Conservation (phyloP, 2,797 vertebrate species). For the Champsocephalus gunnari region DNA sequence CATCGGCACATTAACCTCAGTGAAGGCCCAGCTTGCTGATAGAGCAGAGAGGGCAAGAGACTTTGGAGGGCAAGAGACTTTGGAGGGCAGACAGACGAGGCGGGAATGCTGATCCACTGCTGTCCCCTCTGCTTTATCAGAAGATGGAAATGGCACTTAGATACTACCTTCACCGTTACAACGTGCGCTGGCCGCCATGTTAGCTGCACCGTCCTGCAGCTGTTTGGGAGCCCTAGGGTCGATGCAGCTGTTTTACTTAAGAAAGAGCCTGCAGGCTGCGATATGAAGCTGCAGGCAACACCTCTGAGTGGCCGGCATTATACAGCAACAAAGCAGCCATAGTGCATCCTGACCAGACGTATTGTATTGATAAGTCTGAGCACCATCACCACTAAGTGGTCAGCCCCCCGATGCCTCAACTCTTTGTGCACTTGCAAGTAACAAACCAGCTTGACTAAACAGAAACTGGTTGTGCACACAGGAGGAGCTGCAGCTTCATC, state of each 20-base stretch:
- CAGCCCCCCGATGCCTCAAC: slow-evolving; percentile 35
- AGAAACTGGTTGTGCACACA: slow-evolving; percentile 20
- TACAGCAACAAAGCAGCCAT: slow-evolving; percentile 41
- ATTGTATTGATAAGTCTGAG: slow-evolving; percentile 55
- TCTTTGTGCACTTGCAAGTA: slow-evolving; percentile 26
- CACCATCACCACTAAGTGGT: slow-evolving; percentile 54
- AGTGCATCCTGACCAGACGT: slow-evolving; percentile 58
- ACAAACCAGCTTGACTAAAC: slow-evolving; percentile 13
- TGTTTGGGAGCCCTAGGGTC: slow-evolving; percentile 5
- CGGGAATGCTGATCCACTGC: slow-evolving; percentile 63
- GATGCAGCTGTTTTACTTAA: slow-evolving; percentile 16
- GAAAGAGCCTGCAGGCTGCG: slow-evolving; percentile 11
- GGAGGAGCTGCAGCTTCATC: slow-evolving; percentile 3
- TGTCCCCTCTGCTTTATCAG: slow-evolving; percentile 45
- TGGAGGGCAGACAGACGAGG: slow-evolving; percentile 60
- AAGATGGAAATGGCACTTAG: slow-evolving; percentile 35
- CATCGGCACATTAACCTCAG: slow-evolving; percentile 56
- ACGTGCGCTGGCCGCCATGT: slow-evolving; percentile 30
- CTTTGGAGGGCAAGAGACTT: slow-evolving; percentile 60
- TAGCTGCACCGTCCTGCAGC: slow-evolving; percentile 26
- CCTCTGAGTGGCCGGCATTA: slow-evolving; percentile 41
- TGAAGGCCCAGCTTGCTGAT: slow-evolving; percentile 43
- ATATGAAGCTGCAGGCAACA: slow-evolving; percentile 44
- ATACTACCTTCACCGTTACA: slow-evolving; percentile 20
- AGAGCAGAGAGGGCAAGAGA: slow-evolving; percentile 22